These are phyloP conservation scores for Mobula hypostoma DNA, from an alignment of 2,113 vertebrate species.

Conservation along the genomic window DNA sequence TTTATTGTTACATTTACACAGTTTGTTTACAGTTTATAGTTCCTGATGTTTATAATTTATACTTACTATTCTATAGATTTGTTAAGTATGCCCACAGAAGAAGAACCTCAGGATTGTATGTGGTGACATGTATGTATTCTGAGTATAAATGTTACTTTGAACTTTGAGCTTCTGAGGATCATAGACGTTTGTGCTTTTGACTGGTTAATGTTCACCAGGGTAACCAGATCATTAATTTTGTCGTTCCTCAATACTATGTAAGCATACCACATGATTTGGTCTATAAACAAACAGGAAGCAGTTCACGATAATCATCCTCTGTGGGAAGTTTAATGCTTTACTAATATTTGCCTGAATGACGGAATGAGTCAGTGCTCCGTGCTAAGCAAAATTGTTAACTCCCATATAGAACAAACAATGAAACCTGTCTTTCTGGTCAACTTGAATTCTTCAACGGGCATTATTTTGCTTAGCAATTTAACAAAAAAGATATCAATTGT, in stretches of 20 bases:
- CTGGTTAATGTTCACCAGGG: constrained; percentile 19
- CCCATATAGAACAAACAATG: neutral
- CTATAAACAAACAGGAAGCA: constrained; percentile 13
- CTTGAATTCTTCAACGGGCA: neutral
- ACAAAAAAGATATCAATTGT: neutral
- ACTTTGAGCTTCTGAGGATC: too few relatives aligned
- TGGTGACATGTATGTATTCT: too few relatives aligned
- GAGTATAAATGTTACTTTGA: too few relatives aligned
- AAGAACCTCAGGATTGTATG: too few relatives aligned
- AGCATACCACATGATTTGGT: neutral
- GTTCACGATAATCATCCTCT: neutral
- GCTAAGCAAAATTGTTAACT: neutral
- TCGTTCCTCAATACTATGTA: neutral
- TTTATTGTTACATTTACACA: too few relatives aligned
- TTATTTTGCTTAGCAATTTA: neutral
- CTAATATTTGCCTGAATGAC: constrained; percentile 23
- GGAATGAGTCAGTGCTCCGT: neutral
- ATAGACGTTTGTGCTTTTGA: neutral
- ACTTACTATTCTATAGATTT: too few relatives aligned
- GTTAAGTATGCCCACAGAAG: too few relatives aligned
- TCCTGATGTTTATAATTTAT: too few relatives aligned
- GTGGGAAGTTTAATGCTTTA: neutral
- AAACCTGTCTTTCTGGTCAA: neutral
- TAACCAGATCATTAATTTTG: constrained; percentile 19
- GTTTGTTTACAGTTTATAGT: too few relatives aligned